Base-by-base conservation (phyloP, 2,113 vertebrate species). In the Bambusicola thoracicus region DNA sequence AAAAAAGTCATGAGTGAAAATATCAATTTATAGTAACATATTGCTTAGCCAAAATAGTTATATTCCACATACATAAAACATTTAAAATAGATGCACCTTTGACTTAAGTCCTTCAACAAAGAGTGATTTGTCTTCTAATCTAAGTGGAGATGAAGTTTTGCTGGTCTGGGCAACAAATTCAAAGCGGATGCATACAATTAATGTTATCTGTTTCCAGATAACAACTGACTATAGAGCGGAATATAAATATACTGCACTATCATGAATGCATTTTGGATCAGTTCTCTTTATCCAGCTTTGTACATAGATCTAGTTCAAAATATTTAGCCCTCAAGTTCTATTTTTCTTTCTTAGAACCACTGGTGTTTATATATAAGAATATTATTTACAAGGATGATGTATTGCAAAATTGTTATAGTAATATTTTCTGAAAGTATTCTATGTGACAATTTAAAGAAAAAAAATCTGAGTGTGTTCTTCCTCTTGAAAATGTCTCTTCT, bases 31-130 rank as follows among this genome's bases (percentile, higher is more conserved):
- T 20, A 87, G 3, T 10, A 67, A 49, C 18, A 1, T 1, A 11
- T 58, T 58, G 58, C 22, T 87, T 63, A 67, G 44, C 12, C 49
- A 16, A 27, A 68, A 13, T 5, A 27, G 6, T 44, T 49, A 7
- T 12, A 49, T 2, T 66, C 1, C 6, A 8, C 2, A 3, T 21
- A 30, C 4, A 11, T 21, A n/a, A 75, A 40, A 27, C 2, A 43
- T 65, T 29, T 63, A 36, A 62, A 41, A 7, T 11, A 29, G 3
- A 43, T 30, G 11, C 67, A 2, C 48, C 12, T 67, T 48, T 49
- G 24, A 1, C 48, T 85, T 55, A 27, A 53, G 7, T 63, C 15
- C 80, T 76, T 49, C 29, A 51, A 15, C 2, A 48, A 69, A 36
- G 6, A 51, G 5, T 49, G 7, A 3, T 48, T 82, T 58, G 41